These are phyloP conservation scores for Dynastes tityus DNA, from an alignment of 2,888 invertebrate species.

Conservation along the genomic window DNA sequence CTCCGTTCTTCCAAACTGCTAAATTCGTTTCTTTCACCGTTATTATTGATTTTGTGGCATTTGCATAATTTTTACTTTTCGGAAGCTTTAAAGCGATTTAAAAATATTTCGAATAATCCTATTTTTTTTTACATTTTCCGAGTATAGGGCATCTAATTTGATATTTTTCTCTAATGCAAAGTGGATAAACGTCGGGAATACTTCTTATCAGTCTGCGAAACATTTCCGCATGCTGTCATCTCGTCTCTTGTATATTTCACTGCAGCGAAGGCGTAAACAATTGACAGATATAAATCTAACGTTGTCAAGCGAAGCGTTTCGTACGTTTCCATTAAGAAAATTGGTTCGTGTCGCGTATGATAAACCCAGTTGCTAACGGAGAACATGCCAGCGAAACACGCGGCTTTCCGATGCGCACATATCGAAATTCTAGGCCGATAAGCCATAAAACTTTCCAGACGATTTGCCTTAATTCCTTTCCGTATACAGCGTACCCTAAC, in stretches of 20 bases:
- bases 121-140: too few species aligned
- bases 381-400: slow-evolving; percentile 5
- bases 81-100: too few species aligned
- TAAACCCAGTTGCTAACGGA: slow-evolving; percentile 3
- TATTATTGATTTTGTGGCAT: too few species aligned
- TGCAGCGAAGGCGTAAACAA: not conserved
- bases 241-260: not conserved
- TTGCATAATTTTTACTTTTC: too few species aligned
- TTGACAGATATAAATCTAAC: slow-evolving; percentile 21
- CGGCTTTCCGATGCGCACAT: slow-evolving; percentile 1
- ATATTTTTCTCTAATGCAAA: too few species aligned
- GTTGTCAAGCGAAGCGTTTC: slow-evolving; percentile 25
- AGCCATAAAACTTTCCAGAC: slow-evolving; percentile 26
- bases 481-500: not conserved
- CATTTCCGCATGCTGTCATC: not conserved
- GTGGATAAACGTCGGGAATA: too few species aligned
- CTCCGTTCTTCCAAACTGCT: too few species aligned
- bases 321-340: slow-evolving; percentile 40
- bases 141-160: too few species aligned
- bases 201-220: too few species aligned
- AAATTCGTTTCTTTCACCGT: too few species aligned
- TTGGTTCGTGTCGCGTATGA: slow-evolving; percentile 17
- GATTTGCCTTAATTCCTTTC: slow-evolving; percentile 12
- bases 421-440: slow-evolving; percentile 14
- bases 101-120: too few species aligned